Conservation (phyloP, 2,888 invertebrate species). For the Cephalotes varians region DNA sequence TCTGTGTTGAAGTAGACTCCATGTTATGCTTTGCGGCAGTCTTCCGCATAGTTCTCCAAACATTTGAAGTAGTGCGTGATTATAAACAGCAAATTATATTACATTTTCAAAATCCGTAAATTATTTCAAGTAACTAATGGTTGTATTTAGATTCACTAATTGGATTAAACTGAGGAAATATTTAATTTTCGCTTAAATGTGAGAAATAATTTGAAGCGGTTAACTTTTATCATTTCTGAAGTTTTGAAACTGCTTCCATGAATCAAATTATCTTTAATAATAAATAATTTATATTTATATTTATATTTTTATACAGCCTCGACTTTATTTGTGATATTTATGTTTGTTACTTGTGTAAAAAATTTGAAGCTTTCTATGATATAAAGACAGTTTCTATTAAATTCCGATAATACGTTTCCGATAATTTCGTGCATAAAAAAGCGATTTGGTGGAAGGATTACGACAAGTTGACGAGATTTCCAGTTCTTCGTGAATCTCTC, state of each 20-base stretch:
- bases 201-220: background rate
- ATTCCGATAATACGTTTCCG: background rate
- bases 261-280: background rate
- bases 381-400: background rate
- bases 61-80: background rate
- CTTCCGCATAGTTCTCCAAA: background rate
- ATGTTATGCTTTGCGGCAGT: background rate
- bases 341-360: background rate
- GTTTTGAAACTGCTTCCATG: background rate
- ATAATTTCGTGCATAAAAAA: conserved; percentile 11
- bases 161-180: background rate
- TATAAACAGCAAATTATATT: background rate
- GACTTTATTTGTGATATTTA: too few relatives aligned
- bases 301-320: too few relatives aligned
- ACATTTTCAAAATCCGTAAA: background rate
- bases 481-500: conserved; percentile 67
- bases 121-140: background rate
- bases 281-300: too few relatives aligned
- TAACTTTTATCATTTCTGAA: background rate
- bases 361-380: background rate
- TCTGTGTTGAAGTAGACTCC: background rate
- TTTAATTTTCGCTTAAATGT: background rate
- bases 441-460: conserved; percentile 28
- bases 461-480: conserved; percentile 63
- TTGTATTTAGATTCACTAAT: background rate